Percentiles rank a stretch among this genome's conserved stretches.
Conservation (phyloP, 2,888 invertebrate species). For the Mythimna pallens region DNA sequence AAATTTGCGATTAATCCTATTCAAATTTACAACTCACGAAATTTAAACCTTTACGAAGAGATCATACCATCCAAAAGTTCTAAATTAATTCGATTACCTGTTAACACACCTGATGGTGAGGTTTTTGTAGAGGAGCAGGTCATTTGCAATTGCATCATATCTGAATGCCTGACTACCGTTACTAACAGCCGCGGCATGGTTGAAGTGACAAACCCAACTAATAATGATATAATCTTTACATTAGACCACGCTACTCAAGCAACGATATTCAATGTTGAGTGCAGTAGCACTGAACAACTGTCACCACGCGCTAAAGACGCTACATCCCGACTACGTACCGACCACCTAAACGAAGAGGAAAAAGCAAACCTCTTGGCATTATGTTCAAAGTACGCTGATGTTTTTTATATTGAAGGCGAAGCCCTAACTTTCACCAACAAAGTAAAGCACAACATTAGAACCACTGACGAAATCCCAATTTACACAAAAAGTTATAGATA, state of each 20-base stretch:
- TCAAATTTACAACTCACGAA: too few relatives aligned
- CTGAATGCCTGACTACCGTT: neutral
- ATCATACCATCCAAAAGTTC: too few relatives aligned
- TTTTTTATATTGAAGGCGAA: neutral
- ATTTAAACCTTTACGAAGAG: too few relatives aligned
- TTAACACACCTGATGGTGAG: too few relatives aligned
- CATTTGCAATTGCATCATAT: neutral
- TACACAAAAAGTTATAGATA: too few relatives aligned
- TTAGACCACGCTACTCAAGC: neutral
- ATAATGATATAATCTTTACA: neutral
- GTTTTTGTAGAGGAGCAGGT: too few relatives aligned
- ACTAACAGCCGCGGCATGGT: neutral
- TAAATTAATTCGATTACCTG: too few relatives aligned
- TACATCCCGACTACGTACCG: neutral
- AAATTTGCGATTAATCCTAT: too few relatives aligned
- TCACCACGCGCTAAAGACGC: slow-evolving; percentile 3
- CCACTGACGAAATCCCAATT: too few relatives aligned
- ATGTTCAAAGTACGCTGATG: neutral
- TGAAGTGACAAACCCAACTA: neutral
- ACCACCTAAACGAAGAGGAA: neutral
- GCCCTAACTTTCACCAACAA: neutral
- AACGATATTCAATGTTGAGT: neutral
- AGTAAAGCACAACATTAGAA: too few relatives aligned
- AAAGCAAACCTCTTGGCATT: neutral
- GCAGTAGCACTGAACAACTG: neutral